Evolutionary conservation across 92 coral and sea anemone species (phyloP), one percentile per base, ranked within the genome.

Genomic region (Porites lobata): DNA sequence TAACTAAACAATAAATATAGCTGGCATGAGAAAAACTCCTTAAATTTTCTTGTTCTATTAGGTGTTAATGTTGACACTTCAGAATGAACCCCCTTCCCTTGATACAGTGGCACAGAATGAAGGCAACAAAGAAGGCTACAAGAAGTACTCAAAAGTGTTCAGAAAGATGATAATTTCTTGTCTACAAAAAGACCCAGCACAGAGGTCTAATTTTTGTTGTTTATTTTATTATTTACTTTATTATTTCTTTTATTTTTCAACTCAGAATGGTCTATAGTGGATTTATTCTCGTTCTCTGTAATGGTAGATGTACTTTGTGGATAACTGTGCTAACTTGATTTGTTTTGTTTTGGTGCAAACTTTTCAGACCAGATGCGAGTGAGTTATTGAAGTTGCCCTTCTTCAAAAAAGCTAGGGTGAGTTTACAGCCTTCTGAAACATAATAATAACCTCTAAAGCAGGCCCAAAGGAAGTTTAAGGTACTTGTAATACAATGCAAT

Each of bases 1-100:
- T 53, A 53, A 54, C 3, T 9, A 15, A 9, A 54, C 2, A 54
- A 54, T 0, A 18, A 14, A 51, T 9, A 43, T 47, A 10, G 18
- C 19, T 47, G 18, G n/a, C 10, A 15, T 9, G 9, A 56, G 9
- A 50, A n/a, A 50, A 75, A 7, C 2, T 54, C 0, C 0, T 1
- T 58, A 53, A 1, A 9, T 17, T 9, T 3, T 59, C 38, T 15
- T 64, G 38, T 5, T 56, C 22, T 61, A 20, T 9, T 8, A 96
- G 99, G 99, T 97, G 8, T 84, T 97, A 17, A 97, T 97, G 99
- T 75, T 97, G 87, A 97, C 99, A 1, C 86, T 97, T 50, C 99
- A 97, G 76, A 97, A 97, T 85, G 99, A 97, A 21, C 99, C 99
- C 17, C 99, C 99, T 6, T 94, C 96, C 17, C 86, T 97, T 77